These are phyloP conservation scores for Anthoptus insignis DNA, from an alignment of 2,888 invertebrate genomes.

Conservation along the genomic window DNA sequence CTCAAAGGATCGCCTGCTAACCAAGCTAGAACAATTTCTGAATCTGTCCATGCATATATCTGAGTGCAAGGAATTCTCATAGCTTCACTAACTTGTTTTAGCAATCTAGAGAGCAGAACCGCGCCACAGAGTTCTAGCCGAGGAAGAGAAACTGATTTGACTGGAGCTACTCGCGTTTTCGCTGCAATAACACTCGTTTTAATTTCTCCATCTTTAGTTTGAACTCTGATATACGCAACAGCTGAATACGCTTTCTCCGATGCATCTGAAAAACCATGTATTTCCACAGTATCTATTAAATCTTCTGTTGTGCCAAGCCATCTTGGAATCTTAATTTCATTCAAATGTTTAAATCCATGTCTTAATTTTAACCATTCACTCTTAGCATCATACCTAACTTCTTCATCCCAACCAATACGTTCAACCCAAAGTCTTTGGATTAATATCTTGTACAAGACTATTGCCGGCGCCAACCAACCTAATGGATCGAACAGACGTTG, in stretches of 20 bases:
- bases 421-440: constrained; percentile 46
- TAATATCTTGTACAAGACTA: constrained; percentile 35
- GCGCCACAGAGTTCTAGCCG: constrained; percentile 38
- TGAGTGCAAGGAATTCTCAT: constrained; percentile 8
- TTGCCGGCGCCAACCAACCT: constrained; percentile 40
- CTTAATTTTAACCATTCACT: constrained; percentile 15
- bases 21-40: constrained; percentile 29
- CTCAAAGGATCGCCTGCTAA: constrained; percentile 13
- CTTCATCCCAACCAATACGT: constrained; percentile 45
- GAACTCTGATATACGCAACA: constrained; percentile 26
- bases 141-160: constrained; percentile 37
- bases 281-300: background rate
- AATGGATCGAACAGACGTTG: constrained; percentile 38
- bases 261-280: constrained; percentile 34
- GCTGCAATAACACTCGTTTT: constrained; percentile 14
- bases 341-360: background rate
- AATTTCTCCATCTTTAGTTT: background rate
- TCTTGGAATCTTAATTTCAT: constrained; percentile 12
- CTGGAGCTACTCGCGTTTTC: constrained; percentile 37
- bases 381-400: constrained; percentile 16
- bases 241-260: constrained; percentile 29
- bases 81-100: constrained; percentile 17
- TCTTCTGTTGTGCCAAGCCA: constrained; percentile 14
- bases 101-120: constrained; percentile 9
- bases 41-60: constrained; percentile 32